Evolutionary conservation across 2,888 invertebrate species (phyloP).

Genomic region (Dynastes hyllus): DNA sequence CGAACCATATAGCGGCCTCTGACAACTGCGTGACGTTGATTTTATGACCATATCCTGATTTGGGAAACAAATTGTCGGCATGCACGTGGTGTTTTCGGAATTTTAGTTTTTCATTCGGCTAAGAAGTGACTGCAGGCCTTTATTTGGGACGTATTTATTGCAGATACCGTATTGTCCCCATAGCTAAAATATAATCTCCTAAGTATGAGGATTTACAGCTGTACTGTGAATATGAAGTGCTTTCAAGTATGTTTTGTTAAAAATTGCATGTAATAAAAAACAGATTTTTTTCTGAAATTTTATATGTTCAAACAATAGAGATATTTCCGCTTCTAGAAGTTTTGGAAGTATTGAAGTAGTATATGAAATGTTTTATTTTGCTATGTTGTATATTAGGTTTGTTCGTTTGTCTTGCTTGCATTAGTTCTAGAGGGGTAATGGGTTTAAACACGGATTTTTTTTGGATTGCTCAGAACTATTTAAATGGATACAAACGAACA

Average conservation of each 20-base stretch:
- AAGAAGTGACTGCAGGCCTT: constrained; percentile 18
- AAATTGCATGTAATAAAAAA: constrained; percentile 26
- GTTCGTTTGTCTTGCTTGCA: too few relatives aligned
- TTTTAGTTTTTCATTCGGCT: constrained; percentile 28
- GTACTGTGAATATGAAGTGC: constrained; percentile 15
- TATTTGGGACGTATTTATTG: constrained; percentile 40
- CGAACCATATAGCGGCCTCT: not conserved
- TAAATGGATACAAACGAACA: too few relatives aligned
- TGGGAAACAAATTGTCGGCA: constrained; percentile 39
- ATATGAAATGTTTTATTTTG: too few relatives aligned
- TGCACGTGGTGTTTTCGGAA: constrained; percentile 48
- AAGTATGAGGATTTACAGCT: constrained; percentile 30
- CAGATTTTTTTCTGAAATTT: not conserved
- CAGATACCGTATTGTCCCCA: constrained; percentile 24
- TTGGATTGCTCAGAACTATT: too few relatives aligned
- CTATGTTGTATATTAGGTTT: too few relatives aligned
- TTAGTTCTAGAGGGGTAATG: too few relatives aligned
- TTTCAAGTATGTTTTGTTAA: constrained; percentile 11
- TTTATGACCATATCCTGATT: constrained; percentile 47
- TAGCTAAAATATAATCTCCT: not conserved
- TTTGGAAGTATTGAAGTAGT: too few relatives aligned
- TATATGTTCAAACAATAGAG: too few relatives aligned
- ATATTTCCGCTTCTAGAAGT: too few relatives aligned
- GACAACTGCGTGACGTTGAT: constrained; percentile 39
- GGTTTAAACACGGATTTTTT: too few relatives aligned